Evolutionary conservation across 1,140 invertebrate species (phyloP), one percentile per base, ranked within the genome.

Genomic region (Drosophila sp.): DNA sequence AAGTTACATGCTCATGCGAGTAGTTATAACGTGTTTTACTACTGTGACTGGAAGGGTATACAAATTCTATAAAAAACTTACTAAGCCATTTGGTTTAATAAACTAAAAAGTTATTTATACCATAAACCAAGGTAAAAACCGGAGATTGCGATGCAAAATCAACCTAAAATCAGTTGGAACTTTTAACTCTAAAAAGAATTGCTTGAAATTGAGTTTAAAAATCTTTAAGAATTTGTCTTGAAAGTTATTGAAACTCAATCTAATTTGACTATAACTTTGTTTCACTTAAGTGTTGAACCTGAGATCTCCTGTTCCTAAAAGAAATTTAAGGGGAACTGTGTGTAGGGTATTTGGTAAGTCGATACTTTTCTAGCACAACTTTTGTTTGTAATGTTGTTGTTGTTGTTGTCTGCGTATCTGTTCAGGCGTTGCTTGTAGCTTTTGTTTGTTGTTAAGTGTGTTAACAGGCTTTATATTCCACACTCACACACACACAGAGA

Each of bases 401-500:
- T 35, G 33, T 5, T 35, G n/a, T 17, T 44, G 44, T 47, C 44
- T 47, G 61, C 74, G 58, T 74, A 71, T 66, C 54, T 65, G 64
- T 23, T 66, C 78, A 77, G 60, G 68, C 65, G 70, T 58, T 72
- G 78, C 70, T 71, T 74, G 81, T 80, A 67, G 82, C 68, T 81
- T 17, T 77, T 86, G 84, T 89, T 86, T 87, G 80, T 89, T 74
- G 84, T 87, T 87, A 87, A 89, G 84, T 82, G 79, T 87, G 82
- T 86, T 86, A 86, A 86, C 82, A 86, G 83, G 82, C 76, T 76
- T 86, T 86, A 86, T 86, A 70, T 77, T 76, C 63, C 70, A 85
- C 77, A 80, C 72, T 61, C 63, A 41, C 67, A 63, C 54, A 76
- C 10, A 6, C 44, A 50, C 23, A 25, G 10, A 40, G 11, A 60